Evolutionary conservation across 2,888 invertebrate genomes (phyloP).

Genomic region (Mythimna impura): DNA sequence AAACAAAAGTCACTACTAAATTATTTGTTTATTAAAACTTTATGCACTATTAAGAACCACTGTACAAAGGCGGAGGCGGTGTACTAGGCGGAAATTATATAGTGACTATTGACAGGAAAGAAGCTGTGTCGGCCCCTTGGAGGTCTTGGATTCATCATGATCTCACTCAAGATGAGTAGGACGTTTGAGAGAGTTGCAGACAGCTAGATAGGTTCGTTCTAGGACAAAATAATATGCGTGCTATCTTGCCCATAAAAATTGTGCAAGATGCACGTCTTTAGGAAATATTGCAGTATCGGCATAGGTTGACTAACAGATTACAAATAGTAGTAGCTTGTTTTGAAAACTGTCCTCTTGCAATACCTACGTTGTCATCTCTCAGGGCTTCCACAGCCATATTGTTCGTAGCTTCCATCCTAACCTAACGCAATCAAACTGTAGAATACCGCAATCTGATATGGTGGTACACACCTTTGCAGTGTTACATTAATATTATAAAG

Average conservation of each 20-base stretch:
- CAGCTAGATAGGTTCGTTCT: background rate
- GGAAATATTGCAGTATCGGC: constrained; percentile 8
- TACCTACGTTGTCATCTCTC: too few relatives aligned
- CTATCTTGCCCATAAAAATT: background rate
- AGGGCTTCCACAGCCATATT: background rate
- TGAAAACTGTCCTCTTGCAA: background rate
- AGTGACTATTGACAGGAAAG: too few relatives aligned
- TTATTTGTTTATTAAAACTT: too few relatives aligned
- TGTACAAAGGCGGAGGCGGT: too few relatives aligned
- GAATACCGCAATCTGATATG: background rate
- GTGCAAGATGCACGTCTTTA: background rate
- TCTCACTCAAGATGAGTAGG: too few relatives aligned
- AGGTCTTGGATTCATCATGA: too few relatives aligned
- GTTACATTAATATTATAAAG: background rate
- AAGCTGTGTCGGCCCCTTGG: too few relatives aligned
- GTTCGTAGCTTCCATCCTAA: background rate
- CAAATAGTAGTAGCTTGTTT: background rate
- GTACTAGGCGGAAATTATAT: too few relatives aligned
- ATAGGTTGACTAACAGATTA: constrained; percentile 20
- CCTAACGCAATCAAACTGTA: background rate
- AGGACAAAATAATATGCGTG: background rate
- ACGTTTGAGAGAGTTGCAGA: too few relatives aligned
- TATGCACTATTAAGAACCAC: too few relatives aligned
- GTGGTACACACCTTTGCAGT: background rate
- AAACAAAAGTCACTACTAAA: too few relatives aligned